Percentiles rank a stretch among this genome's conserved stretches.
Conservation (phyloP, 2,113 vertebrate species). For the Cathartes aura region DNA sequence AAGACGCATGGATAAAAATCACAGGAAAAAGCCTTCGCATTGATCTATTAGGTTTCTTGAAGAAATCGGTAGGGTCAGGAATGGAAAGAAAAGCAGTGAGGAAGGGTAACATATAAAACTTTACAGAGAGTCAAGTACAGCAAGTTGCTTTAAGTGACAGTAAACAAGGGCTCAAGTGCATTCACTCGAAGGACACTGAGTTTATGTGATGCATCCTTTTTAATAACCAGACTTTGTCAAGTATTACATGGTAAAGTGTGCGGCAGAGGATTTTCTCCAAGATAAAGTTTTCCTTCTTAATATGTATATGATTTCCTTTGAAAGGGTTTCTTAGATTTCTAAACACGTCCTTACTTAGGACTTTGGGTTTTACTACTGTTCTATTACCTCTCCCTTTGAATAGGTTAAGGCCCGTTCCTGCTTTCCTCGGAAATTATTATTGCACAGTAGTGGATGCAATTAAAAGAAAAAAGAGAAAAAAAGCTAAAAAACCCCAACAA, state of each 20-base stretch:
- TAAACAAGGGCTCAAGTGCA: neutral
- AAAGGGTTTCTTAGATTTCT: neutral
- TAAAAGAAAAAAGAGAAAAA: neutral
- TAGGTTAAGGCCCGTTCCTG: neutral
- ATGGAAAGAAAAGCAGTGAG: neutral
- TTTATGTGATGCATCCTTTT: neutral
- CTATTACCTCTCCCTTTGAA: neutral
- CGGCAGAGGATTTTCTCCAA: neutral
- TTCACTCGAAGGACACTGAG: neutral
- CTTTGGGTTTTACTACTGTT: neutral
- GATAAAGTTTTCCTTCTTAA: neutral
- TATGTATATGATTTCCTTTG: neutral
- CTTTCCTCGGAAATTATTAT: neutral
- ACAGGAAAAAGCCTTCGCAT: neutral
- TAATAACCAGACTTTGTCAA: neutral
- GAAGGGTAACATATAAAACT: neutral
- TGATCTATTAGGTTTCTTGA: neutral
- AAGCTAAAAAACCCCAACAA: neutral
- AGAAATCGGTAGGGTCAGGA: neutral
- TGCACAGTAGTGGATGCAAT: neutral
- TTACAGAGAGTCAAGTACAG: neutral
- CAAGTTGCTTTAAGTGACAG: neutral
- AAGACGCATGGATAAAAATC: neutral
- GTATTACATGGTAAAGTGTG: neutral
- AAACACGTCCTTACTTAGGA: neutral